Evolutionary conservation across 2,888 invertebrate genomes (phyloP).

Genomic region (Cryptophagus acutangulus): DNA sequence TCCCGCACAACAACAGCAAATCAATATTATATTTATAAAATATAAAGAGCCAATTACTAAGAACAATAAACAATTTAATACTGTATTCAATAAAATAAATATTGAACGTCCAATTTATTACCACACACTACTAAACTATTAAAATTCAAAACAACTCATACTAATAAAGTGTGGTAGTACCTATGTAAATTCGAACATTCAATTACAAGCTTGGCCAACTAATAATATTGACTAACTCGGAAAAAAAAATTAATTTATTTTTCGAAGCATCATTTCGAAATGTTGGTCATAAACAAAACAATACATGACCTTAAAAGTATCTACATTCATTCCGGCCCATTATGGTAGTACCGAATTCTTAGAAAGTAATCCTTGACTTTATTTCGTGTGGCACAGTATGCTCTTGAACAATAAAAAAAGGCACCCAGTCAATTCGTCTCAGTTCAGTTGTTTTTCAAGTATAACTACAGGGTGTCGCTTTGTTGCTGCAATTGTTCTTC

Average conservation of each 20-base stretch:
- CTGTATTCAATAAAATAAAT: no score
- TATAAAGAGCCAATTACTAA: no score
- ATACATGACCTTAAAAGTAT: background rate
- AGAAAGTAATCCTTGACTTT: slow-evolving; percentile 9
- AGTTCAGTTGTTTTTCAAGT: slow-evolving; percentile 11
- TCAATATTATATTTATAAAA: no score
- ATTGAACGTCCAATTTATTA: no score
- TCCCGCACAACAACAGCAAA: no score
- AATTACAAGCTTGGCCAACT: background rate
- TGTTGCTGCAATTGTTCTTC: no score
- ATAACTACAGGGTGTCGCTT: slow-evolving; percentile 15
- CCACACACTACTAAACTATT: no score
- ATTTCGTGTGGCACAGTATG: background rate
- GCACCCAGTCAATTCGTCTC: slow-evolving; percentile 9
- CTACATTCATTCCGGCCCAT: no score
- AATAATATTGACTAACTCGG: slow-evolving; percentile 1
- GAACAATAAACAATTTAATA: no score
- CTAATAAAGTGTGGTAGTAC: no score
- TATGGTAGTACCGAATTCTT: slow-evolving; percentile 4
- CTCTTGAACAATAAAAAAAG: background rate
- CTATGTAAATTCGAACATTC: background rate
- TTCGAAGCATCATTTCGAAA: background rate
- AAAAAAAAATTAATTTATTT: no score
- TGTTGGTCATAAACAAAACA: background rate
- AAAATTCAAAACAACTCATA: no score